Conservation (phyloP, 1,140 invertebrate genomes). For the Aleiodes sp. region DNA sequence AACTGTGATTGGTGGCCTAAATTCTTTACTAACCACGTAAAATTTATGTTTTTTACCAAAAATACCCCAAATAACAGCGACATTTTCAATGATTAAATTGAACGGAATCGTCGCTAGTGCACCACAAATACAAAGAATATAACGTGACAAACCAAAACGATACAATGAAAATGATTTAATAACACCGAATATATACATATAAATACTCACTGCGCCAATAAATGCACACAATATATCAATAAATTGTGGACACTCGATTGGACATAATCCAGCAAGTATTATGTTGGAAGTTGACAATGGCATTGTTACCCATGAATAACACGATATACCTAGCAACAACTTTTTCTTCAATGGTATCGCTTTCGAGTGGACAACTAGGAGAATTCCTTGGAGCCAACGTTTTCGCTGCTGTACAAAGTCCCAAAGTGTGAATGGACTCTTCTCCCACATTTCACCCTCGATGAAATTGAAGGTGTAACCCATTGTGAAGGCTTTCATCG, state of each 20-base stretch:
- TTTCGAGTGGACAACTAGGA: conserved; percentile 91
- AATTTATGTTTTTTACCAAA: conserved; percentile 94
- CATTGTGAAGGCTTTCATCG: conserved; percentile 88
- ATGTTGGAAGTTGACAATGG: conserved; percentile 92
- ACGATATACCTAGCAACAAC: conserved; percentile 85
- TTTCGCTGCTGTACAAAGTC: conserved; percentile 97
- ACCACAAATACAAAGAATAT: conserved; percentile 82
- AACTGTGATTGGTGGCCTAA: conserved; percentile 31
- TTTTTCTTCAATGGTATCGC: conserved; percentile 85
- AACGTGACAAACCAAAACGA: conserved; percentile 82
- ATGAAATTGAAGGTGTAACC: conserved; percentile 92
- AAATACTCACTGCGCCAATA: conserved; percentile 90
- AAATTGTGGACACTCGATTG: conserved; percentile 84
- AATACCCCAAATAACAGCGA: conserved; percentile 92
- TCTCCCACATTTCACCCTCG: conserved; percentile 98
- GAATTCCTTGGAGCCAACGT: conserved; percentile 96
- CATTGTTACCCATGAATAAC: conserved; percentile 96
- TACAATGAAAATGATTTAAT: conserved; percentile 93
- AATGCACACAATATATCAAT: conserved; percentile 90
- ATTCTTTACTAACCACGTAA: conserved; percentile 93
- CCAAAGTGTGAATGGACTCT: conserved; percentile 93
- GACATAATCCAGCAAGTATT: conserved; percentile 82
- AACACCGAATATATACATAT: conserved; percentile 96
- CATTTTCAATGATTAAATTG: conserved; percentile 92
- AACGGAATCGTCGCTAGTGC: conserved; percentile 90